phyloP scores from a whole-genome alignment of 2,888 invertebrate genomes.

The Eilema caniola region DNA sequence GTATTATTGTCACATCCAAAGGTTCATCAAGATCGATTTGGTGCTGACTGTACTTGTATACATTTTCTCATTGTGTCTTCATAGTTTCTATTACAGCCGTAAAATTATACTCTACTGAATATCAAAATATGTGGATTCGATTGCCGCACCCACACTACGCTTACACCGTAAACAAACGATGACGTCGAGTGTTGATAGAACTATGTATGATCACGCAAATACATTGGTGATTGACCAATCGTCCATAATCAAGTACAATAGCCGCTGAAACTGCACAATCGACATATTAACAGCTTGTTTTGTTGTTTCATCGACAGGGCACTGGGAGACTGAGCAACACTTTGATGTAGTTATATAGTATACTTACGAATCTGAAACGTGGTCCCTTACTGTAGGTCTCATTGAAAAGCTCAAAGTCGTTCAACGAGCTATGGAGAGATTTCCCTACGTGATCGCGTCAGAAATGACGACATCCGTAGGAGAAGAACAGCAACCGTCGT shows the following conservation, averaged over 20 bases:
- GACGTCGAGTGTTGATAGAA: conserved; percentile 24
- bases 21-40: too few species aligned
- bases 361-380: too few species aligned
- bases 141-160: conserved; percentile 11
- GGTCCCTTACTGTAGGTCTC: too few species aligned
- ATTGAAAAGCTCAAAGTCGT: too few species aligned
- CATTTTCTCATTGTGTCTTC: background rate
- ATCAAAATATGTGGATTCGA: too few species aligned
- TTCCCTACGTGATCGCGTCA: too few species aligned
- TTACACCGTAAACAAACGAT: conserved; percentile 40
- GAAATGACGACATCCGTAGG: too few species aligned
- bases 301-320: background rate
- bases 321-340: background rate
- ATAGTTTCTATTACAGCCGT: background rate
- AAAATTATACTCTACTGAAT: too few species aligned
- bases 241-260: conserved; percentile 24
- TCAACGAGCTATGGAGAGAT: too few species aligned
- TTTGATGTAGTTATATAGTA: background rate
- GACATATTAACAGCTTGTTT: conserved; percentile 16
- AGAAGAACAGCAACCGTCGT: too few species aligned
- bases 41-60: too few species aligned
- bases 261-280: background rate
- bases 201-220: conserved; percentile 34
- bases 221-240: conserved; percentile 29
- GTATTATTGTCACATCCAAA: too few species aligned